phyloP scores from a whole-genome alignment of 1,140 invertebrate species.

The Zaprionus camerounensis region DNA sequence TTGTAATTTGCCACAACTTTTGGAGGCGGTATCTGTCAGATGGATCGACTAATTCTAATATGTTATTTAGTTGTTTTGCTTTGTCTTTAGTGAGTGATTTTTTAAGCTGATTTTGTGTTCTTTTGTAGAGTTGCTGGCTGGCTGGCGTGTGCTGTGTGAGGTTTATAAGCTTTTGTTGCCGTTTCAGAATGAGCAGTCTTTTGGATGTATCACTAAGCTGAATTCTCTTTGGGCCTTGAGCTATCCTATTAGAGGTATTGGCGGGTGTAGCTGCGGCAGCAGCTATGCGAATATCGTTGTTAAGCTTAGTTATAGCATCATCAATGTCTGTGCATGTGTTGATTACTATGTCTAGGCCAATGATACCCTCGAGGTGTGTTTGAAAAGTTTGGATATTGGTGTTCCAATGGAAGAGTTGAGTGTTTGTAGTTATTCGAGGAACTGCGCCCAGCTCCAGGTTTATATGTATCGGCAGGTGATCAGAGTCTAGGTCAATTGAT shows the following conservation, averaged over 20 bases:
- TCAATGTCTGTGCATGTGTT: constrained; percentile 2
- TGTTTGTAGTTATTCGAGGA: too few species aligned
- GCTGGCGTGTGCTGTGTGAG: too few species aligned
- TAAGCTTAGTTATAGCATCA: neutral
- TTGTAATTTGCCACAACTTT: too few species aligned
- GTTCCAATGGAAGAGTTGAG: neutral
- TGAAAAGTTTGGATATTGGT: constrained; percentile 5
- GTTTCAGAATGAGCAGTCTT: neutral
- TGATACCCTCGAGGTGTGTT: neutral
- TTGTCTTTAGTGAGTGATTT: neutral
- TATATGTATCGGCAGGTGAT: too few species aligned
- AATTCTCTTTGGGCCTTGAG: neutral
- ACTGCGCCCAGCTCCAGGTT: too few species aligned
- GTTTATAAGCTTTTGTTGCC: neutral
- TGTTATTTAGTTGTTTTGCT: neutral
- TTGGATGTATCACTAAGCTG: neutral
- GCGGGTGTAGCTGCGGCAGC: neutral
- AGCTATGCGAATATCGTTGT: neutral
- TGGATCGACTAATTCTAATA: neutral
- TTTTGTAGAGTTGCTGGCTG: neutral
- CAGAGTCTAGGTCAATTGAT: too few species aligned
- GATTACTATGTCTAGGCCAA: neutral
- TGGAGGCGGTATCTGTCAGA: neutral
- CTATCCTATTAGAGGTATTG: neutral
- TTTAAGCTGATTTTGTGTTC: neutral